Conservation (phyloP, 1,140 invertebrate species). For the Lepidurus arcticus region DNA sequence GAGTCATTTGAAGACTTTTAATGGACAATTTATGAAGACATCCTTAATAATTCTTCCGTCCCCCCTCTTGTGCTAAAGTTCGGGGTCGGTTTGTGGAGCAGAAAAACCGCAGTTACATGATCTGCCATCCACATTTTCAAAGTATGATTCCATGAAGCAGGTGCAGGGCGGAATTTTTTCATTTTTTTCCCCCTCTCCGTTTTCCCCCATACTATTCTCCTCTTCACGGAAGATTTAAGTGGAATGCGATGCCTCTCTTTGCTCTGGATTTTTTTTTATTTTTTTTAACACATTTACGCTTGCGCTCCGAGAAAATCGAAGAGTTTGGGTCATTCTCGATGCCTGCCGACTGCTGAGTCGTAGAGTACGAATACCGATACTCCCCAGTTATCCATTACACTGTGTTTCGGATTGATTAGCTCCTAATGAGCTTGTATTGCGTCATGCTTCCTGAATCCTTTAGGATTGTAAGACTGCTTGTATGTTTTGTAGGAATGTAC, state of each 20-base stretch:
- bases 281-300: constrained; percentile 22
- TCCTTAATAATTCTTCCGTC: constrained; percentile 7
- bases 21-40: constrained; percentile 19
- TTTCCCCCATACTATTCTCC: neutral
- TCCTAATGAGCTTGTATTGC: too few relatives aligned
- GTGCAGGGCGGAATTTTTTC: neutral
- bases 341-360: neutral
- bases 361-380: neutral
- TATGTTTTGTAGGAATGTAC: constrained; percentile 64
- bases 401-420: too few relatives aligned
- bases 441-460: too few relatives aligned
- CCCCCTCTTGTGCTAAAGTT: neutral
- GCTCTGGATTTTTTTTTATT: neutral
- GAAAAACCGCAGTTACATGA: constrained; percentile 21
- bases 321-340: neutral
- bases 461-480: too few relatives aligned
- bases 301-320: neutral
- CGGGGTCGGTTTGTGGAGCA: constrained; percentile 13
- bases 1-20: constrained; percentile 22
- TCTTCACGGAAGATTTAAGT: constrained; percentile 10
- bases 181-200: neutral
- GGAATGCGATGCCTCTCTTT: constrained; percentile 1
- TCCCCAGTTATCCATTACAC: too few relatives aligned
- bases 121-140: neutral
- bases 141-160: neutral